These are phyloP conservation scores for Tetramorium simillimum DNA, from an alignment of 1,140 invertebrate genomes.

Conservation along the genomic window DNA sequence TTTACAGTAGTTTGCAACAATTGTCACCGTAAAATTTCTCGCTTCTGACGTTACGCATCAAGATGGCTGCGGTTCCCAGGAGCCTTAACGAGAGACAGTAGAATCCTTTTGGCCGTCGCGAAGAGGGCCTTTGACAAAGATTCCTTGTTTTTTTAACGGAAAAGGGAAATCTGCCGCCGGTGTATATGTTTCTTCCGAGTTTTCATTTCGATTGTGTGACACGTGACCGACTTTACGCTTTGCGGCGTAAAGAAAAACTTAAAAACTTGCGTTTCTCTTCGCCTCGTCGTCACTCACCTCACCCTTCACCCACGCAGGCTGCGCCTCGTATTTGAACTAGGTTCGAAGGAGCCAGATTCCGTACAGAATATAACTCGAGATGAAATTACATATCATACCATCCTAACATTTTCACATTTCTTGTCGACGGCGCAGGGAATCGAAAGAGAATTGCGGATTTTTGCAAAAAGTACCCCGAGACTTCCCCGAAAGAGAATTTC, in stretches of 20 bases:
- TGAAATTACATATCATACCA: constrained; percentile 33
- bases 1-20: no score
- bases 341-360: background rate
- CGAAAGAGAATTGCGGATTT: background rate
- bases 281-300: constrained; percentile 66
- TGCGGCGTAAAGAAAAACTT: constrained; percentile 14
- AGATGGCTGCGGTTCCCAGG: no score
- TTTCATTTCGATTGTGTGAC: constrained; percentile 2
- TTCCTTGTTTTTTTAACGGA: background rate
- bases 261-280: constrained; percentile 69
- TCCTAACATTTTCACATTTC: constrained; percentile 5
- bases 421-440: background rate
- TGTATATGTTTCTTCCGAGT: background rate
- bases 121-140: no score
- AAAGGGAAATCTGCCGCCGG: background rate
- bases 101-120: background rate
- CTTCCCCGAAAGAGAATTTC: background rate
- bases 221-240: constrained; percentile 9
- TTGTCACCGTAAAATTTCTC: no score
- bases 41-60: no score
- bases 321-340: constrained; percentile 1
- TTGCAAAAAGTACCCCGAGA: background rate
- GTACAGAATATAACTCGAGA: background rate
- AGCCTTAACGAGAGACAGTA: no score
- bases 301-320: constrained; percentile 25